These are phyloP conservation scores for Telmatochromis sp. DNA, from an alignment of 2,113 vertebrate species.

Conservation along the genomic window DNA sequence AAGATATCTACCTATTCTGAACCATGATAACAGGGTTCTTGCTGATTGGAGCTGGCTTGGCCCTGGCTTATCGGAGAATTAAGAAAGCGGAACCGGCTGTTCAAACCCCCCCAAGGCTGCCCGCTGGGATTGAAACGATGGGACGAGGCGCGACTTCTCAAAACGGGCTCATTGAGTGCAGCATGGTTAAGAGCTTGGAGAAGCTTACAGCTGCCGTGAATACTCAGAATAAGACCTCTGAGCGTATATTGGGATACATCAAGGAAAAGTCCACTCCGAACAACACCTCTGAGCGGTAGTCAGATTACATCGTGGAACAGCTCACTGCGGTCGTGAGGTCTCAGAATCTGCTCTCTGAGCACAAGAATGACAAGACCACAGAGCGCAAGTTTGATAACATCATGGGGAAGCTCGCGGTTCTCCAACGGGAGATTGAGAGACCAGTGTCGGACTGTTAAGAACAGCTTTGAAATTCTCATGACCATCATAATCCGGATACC, in stretches of 20 bases:
- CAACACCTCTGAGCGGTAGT: no score
- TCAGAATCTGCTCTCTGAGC: no score
- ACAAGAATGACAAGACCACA: accelerated
- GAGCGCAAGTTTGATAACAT: no score
- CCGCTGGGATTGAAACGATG: accelerated
- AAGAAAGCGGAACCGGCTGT: accelerated
- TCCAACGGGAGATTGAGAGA: no score
- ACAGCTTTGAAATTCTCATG: no score
- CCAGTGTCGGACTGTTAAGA: no score
- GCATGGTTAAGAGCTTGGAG: accelerated
- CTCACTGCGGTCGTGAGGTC: accelerated
- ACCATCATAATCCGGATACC: no score
- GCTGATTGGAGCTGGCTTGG: neutral
- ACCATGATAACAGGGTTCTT: neutral
- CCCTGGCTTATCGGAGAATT: accelerated
- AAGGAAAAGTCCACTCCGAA: no score
- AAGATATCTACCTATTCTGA: accelerated
- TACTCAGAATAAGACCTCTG: accelerated
- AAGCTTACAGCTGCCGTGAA: accelerated
- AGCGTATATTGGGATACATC: no score
- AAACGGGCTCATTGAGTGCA: accelerated
- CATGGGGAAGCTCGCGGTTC: accelerated
- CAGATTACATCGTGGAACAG: no score
- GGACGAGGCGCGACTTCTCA: accelerated
- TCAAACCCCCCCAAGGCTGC: accelerated